Percentiles rank a stretch among this genome's conserved stretches.
Conservation (phyloP, 1,140 invertebrate genomes). For the Antheraea mylitta region DNA sequence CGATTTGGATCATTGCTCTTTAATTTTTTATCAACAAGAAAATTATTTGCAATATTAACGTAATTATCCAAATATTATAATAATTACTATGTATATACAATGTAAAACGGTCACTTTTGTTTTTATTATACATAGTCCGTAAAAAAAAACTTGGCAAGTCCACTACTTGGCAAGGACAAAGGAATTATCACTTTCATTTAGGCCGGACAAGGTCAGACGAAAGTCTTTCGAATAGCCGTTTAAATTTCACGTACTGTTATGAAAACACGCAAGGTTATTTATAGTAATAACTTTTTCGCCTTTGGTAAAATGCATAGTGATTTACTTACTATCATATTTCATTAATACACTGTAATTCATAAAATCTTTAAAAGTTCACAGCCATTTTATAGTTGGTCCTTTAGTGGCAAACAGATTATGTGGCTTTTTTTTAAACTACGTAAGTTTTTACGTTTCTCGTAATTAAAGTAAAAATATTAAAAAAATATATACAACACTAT, state of each 20-base stretch:
- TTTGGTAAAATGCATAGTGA: neutral
- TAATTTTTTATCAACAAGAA: no score
- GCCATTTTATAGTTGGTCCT: no score
- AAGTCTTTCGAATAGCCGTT: neutral
- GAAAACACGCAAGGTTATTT: slow-evolving; percentile 1
- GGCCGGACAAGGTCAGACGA: neutral
- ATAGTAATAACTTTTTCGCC: neutral
- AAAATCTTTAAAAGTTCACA: no score
- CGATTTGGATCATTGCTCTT: no score
- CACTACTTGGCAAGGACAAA: slow-evolving; percentile 1
- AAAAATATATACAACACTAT: no score
- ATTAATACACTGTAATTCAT: no score
- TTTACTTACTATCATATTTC: neutral
- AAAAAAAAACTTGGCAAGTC: neutral
- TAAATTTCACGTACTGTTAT: neutral
- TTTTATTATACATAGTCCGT: neutral
- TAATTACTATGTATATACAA: neutral
- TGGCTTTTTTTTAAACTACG: no score
- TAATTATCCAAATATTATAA: no score
- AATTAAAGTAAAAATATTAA: no score
- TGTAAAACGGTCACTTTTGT: neutral
- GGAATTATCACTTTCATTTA: neutral
- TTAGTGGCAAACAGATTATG: no score
- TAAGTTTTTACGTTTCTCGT: no score
- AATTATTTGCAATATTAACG: no score